These are phyloP conservation scores for Poicephalus gulielmi DNA, from an alignment of 2,113 vertebrate genomes.

Conservation along the genomic window DNA sequence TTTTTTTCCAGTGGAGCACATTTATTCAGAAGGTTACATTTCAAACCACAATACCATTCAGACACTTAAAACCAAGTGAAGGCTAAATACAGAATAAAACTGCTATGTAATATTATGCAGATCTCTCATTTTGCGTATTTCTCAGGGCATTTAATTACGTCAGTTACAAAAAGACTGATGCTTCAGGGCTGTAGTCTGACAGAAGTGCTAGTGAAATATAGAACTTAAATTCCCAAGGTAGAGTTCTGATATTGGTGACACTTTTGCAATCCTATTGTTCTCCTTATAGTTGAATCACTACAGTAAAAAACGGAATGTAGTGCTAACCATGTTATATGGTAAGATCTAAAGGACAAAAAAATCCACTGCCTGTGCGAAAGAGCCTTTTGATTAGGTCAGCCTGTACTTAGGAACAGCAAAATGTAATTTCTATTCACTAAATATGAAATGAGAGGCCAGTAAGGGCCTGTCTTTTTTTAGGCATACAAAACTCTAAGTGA, in stretches of 20 bases:
- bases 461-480: background rate
- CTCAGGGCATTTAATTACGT: constrained; percentile 3
- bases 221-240: background rate
- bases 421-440: constrained; percentile 26
- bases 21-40: background rate
- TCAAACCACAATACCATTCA: background rate
- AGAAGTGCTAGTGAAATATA: constrained; percentile 16
- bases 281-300: background rate
- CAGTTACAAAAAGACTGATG: background rate
- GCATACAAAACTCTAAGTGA: background rate
- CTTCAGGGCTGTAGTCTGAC: background rate
- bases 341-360: background rate
- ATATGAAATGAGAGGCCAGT: constrained; percentile 15
- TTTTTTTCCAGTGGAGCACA: background rate
- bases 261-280: background rate
- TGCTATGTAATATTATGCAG: background rate
- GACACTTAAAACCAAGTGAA: background rate
- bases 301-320: background rate
- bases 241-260: background rate
- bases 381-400: constrained; percentile 4
- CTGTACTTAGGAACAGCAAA: background rate
- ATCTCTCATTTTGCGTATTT: background rate
- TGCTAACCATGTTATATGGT: rapidly evolving
- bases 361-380: background rate
- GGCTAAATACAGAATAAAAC: background rate